These are phyloP conservation scores for Drosophila aldrichi DNA, from an alignment of 2,888 invertebrate genomes.

Conservation along the genomic window DNA sequence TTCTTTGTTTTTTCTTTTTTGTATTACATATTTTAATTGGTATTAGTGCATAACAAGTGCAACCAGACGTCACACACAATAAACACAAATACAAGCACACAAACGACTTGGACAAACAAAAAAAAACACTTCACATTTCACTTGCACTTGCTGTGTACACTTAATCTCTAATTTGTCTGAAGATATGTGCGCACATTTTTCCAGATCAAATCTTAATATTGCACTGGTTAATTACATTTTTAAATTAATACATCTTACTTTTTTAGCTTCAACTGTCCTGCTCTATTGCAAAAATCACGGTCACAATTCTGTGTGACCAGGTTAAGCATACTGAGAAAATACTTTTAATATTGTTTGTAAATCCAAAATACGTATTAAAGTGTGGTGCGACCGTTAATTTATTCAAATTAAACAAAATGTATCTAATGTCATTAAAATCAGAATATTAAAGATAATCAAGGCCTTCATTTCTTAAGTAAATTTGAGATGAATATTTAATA, in stretches of 20 bases:
- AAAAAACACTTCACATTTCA: slow-evolving; percentile 69
- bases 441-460: too few species aligned
- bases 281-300: slow-evolving; percentile 63
- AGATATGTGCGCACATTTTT: slow-evolving; percentile 10
- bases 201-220: neutral
- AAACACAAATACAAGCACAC: slow-evolving; percentile 50
- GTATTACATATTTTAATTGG: slow-evolving; percentile 54
- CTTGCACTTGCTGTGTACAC: slow-evolving; percentile 27
- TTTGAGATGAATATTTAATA: too few species aligned
- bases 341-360: neutral
- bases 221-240: slow-evolving; percentile 13
- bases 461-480: neutral
- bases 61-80: slow-evolving; percentile 64
- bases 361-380: neutral
- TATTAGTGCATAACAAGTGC: slow-evolving; percentile 62
- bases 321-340: neutral
- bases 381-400: neutral
- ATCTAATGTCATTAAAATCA: neutral
- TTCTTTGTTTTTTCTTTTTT: neutral
- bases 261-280: slow-evolving; percentile 38
- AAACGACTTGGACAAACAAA: slow-evolving; percentile 57
- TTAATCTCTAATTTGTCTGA: neutral
- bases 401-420: neutral
- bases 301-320: slow-evolving; percentile 43
- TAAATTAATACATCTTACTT: slow-evolving; percentile 35